A percentile compares a stretch with the other conserved stretches of the same genome.
phyloP scores from a whole-genome alignment of 2,888 invertebrate species.

The Dione vanillae region DNA sequence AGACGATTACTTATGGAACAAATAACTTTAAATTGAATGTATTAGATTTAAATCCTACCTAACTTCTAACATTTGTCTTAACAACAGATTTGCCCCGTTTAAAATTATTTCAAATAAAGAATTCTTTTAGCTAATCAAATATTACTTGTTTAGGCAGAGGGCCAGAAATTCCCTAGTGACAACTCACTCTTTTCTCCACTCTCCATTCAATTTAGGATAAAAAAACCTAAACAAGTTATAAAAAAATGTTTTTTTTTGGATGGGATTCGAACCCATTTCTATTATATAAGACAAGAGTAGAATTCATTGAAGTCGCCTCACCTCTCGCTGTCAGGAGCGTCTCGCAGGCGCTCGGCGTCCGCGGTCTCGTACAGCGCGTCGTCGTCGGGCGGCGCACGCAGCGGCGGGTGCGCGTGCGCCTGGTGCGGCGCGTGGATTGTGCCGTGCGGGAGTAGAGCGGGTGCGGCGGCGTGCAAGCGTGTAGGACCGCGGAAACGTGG shows the following conservation, averaged over 20 bases:
- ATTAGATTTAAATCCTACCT: not conserved
- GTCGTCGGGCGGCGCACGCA: conserved; percentile 85
- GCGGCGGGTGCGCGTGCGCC: conserved; percentile 72
- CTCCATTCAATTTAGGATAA: not conserved
- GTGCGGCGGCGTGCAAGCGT: conserved; percentile 69
- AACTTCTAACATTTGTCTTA: not conserved
- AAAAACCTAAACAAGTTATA: not conserved
- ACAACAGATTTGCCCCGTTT: not conserved
- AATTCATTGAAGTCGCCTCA: conserved; percentile 69
- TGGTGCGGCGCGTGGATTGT: conserved; percentile 74
- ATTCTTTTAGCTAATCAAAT: not conserved
- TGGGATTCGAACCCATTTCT: not conserved
- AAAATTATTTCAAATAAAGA: not conserved
- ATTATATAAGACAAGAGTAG: not conserved
- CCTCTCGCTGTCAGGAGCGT: conserved; percentile 96
- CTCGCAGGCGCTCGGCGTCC: conserved; percentile 87
- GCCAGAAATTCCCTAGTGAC: not conserved
- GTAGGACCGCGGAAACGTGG: conserved; percentile 85
- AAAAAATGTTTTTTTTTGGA: not conserved
- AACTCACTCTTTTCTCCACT: not conserved
- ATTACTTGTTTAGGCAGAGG: no score
- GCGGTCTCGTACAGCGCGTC: conserved; percentile 95
- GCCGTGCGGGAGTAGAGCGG: conserved; percentile 69
- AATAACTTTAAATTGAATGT: not conserved
- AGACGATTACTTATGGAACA: not conserved